These are phyloP conservation scores for Rhingia campestris DNA, from an alignment of 2,888 invertebrate genomes.

Conservation along the genomic window DNA sequence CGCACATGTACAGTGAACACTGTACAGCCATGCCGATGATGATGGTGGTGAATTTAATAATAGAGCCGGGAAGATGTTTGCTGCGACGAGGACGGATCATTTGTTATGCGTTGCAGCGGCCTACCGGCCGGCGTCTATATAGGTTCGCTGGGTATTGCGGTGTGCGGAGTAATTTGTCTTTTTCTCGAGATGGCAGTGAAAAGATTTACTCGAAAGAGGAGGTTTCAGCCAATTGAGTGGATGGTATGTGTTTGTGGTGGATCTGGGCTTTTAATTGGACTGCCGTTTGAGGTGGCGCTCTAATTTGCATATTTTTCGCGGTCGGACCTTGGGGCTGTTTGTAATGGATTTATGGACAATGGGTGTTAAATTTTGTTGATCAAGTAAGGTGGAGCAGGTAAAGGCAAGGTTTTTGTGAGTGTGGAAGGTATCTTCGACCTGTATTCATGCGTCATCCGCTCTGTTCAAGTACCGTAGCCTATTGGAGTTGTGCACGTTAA, in stretches of 20 bases:
- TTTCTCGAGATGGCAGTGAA: slow-evolving; percentile 55
- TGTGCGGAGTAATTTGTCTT: slow-evolving; percentile 59
- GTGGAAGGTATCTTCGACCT: no score
- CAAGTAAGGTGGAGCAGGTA: no score
- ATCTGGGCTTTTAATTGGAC: slow-evolving; percentile 49
- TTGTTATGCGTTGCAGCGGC: slow-evolving; percentile 55
- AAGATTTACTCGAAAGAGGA: slow-evolving; percentile 65
- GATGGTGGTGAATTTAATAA: slow-evolving; percentile 67
- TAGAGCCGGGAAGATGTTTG: slow-evolving; percentile 47
- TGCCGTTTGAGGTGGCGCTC: slow-evolving; percentile 57
- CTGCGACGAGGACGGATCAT: slow-evolving; percentile 19
- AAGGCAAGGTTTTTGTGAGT: no score
- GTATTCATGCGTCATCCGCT: no score
- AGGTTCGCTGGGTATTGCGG: slow-evolving; percentile 31
- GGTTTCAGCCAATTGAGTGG: slow-evolving; percentile 52
- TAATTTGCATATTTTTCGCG: slow-evolving; percentile 42
- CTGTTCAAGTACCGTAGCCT: no score
- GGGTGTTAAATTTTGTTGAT: no score
- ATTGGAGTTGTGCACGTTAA: no score
- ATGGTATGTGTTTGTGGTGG: slow-evolving; percentile 13
- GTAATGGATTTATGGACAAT: no score
- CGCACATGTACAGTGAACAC: slow-evolving; percentile 3
- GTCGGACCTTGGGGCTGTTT: no score
- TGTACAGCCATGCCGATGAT: slow-evolving; percentile 33
- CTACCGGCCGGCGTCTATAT: no score